Evolutionary conservation across 2,113 vertebrate species (phyloP).

Genomic region (Pholis gunnellus): DNA sequence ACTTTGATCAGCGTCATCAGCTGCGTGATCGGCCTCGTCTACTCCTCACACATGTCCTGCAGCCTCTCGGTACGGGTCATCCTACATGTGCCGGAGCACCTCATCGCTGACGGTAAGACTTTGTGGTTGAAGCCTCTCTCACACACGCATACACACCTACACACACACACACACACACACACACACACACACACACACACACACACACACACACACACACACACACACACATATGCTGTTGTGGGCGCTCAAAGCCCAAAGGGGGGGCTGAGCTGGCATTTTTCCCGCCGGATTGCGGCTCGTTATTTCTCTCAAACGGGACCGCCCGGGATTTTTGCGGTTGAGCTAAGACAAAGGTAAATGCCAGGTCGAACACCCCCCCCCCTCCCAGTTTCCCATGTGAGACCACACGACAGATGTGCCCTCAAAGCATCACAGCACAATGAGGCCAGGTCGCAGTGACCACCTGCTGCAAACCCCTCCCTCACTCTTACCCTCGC

Average conservation of each 20-base stretch:
- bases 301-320: conserved; percentile 29
- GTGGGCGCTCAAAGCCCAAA: conserved; percentile 8
- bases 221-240: conserved; percentile 22
- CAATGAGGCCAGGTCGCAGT: conserved; percentile 57
- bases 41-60: conserved; percentile 93
- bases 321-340: conserved; percentile 22
- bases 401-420: conserved; percentile 64
- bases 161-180: conserved; percentile 6
- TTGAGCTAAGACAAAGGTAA: conserved; percentile 70
- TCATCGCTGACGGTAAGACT: conserved; percentile 94
- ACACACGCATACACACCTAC: not conserved
- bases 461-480: conserved; percentile 48
- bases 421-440: conserved; percentile 71
- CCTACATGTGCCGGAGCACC: conserved; percentile 96
- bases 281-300: conserved; percentile 37
- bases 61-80: conserved; percentile 94
- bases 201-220: not conserved
- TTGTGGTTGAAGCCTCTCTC: conserved; percentile 4
- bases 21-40: conserved; percentile 94
- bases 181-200: conserved; percentile 2
- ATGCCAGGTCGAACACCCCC: conserved; percentile 52
- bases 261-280: conserved; percentile 58
- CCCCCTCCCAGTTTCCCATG: conserved; percentile 11
- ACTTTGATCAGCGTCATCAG: conserved; percentile 96
- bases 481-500: conserved; percentile 51